Percentiles rank a stretch among this genome's conserved stretches.
These are phyloP conservation scores for Cyphomyrus plagiostoma DNA, from an alignment of 2,113 vertebrate species.

Conservation along the genomic window DNA sequence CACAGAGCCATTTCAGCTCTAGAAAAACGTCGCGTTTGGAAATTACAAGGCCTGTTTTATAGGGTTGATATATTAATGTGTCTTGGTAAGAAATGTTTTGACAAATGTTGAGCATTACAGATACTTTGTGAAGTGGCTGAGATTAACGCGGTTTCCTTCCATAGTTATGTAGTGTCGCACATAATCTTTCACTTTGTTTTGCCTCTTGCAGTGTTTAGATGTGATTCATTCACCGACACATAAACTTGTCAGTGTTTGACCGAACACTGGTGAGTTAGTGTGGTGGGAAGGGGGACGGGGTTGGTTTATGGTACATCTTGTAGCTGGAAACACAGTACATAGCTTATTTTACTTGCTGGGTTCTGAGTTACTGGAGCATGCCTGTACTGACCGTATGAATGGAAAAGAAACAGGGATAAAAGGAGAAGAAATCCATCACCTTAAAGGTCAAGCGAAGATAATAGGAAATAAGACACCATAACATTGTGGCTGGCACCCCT, in stretches of 20 bases:
- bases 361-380: neutral
- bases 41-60: neutral
- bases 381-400: neutral
- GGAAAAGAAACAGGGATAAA: neutral
- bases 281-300: neutral
- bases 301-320: neutral
- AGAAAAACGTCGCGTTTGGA: neutral
- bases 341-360: constrained; percentile 7
- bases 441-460: constrained; percentile 64
- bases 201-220: neutral
- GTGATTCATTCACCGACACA: neutral
- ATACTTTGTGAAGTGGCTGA: neutral
- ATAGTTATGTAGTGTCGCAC: neutral
- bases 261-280: neutral
- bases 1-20: neutral
- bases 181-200: neutral
- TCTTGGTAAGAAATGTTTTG: neutral
- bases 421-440: constrained; percentile 41
- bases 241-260: neutral
- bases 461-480: constrained; percentile 58
- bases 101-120: neutral
- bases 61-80: neutral
- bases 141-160: neutral
- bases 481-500: constrained; percentile 51
- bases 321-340: neutral